Conservation (phyloP, 2,888 invertebrate species). For the Chrysopilus asiliformis region DNA sequence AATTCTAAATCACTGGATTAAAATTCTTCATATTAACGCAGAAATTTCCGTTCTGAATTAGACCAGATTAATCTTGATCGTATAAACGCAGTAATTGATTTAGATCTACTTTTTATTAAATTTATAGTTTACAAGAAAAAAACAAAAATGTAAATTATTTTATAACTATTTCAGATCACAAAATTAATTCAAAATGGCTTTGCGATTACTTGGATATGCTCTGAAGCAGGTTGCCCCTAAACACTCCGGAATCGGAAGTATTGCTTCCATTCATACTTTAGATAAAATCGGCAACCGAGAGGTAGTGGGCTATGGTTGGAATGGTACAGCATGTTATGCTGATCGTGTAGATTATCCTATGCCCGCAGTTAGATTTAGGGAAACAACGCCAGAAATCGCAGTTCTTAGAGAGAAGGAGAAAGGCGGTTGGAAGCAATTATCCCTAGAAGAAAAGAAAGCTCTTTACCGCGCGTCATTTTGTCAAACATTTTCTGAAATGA, state of each 20-base stretch:
- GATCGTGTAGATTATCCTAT: slow-evolving; percentile 70
- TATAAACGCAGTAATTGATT: too few species aligned
- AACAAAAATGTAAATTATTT: too few species aligned
- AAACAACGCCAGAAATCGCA: slow-evolving; percentile 54
- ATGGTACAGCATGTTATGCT: slow-evolving; percentile 62
- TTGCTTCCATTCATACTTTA: slow-evolving; percentile 18
- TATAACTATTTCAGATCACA: too few species aligned
- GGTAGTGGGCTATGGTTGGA: slow-evolving; percentile 76
- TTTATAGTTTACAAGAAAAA: too few species aligned
- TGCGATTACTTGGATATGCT: slow-evolving; percentile 5
- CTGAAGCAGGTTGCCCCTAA: slow-evolving; percentile 3
- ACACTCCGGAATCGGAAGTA: background rate
- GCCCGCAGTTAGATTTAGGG: slow-evolving; percentile 75
- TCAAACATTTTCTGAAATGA: slow-evolving; percentile 83
- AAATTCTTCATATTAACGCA: too few species aligned
- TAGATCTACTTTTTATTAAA: too few species aligned
- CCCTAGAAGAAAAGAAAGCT: slow-evolving; percentile 80
- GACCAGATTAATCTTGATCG: too few species aligned
- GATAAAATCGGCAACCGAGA: slow-evolving; percentile 64
- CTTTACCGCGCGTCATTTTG: slow-evolving; percentile 88
- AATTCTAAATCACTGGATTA: too few species aligned
- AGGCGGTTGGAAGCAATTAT: slow-evolving; percentile 85
- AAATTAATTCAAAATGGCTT: too few species aligned
- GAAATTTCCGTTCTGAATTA: too few species aligned
- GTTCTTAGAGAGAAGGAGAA: slow-evolving; percentile 81